phyloP scores from a whole-genome alignment of 1,140 invertebrate species.

The Anastrepha ludens region DNA sequence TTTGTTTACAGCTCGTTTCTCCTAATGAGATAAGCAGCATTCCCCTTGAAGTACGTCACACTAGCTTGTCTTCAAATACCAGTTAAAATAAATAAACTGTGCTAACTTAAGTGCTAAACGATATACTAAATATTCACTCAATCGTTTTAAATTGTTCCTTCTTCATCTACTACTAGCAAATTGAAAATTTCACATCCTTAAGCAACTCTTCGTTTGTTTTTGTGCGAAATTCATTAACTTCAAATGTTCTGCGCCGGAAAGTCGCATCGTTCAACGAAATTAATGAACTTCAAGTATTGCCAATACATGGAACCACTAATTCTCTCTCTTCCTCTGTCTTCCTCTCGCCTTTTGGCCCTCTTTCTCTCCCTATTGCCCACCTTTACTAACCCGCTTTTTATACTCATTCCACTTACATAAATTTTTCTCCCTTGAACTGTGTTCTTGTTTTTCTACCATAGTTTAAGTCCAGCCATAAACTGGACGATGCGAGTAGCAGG shows the following conservation, averaged over 20 bases:
- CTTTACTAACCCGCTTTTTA: not conserved
- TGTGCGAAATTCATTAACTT: constrained; percentile 26
- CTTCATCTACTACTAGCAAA: not conserved
- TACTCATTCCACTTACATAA: not conserved
- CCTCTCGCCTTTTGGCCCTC: no score
- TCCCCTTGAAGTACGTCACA: no score
- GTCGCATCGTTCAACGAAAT: not conserved
- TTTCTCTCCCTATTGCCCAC: not conserved
- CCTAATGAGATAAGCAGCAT: no score
- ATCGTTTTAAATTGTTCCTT: not conserved
- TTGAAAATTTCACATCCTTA: not conserved
- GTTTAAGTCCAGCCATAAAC: not conserved
- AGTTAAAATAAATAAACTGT: not conserved
- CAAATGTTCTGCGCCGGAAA: not conserved
- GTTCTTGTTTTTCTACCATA: not conserved
- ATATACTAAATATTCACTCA: not conserved
- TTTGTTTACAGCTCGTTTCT: no score
- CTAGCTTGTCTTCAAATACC: no score
- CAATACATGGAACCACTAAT: no score
- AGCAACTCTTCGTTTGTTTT: not conserved
- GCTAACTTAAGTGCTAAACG: not conserved
- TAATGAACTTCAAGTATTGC: not conserved
- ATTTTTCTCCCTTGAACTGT: not conserved
- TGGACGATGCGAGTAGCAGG: not conserved
- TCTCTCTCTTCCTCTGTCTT: no score